Evolutionary conservation across 2,888 invertebrate species (phyloP).

Genomic region (Drosophila mettleri): DNA sequence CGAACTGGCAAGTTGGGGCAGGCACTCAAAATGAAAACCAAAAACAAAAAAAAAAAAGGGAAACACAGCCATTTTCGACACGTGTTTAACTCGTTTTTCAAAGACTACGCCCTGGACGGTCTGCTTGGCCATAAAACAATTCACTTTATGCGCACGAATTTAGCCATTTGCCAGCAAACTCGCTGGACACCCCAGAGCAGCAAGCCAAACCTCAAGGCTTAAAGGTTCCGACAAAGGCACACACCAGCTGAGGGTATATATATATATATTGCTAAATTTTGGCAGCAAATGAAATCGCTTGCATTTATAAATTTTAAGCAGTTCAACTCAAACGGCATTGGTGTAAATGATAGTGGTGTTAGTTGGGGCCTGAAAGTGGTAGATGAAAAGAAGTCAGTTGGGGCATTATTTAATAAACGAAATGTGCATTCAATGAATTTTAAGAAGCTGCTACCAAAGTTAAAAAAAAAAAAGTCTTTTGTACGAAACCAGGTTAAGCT

Average conservation of each 20-base stretch:
- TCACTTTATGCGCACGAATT: constrained; percentile 79
- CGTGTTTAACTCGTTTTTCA: constrained; percentile 81
- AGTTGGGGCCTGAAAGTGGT: no score
- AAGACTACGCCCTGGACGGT: constrained; percentile 42
- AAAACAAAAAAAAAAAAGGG: constrained; percentile 2
- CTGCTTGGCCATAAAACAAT: constrained; percentile 69
- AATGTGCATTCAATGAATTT: constrained; percentile 70
- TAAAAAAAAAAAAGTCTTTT: constrained; percentile 2
- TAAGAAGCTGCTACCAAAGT: constrained; percentile 29
- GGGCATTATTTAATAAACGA: constrained; percentile 63
- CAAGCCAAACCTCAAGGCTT: constrained; percentile 34
- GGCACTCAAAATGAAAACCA: background rate
- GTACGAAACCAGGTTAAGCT: background rate
- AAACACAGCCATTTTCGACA: constrained; percentile 71
- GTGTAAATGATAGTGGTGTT: constrained; percentile 22
- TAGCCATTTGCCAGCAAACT: constrained; percentile 73
- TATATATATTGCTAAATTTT: constrained; percentile 16
- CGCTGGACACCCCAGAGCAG: constrained; percentile 18
- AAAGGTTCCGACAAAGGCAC: constrained; percentile 8
- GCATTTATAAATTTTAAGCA: constrained; percentile 79
- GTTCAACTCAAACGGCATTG: constrained; percentile 34
- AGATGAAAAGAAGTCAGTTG: background rate
- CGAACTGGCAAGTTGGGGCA: background rate
- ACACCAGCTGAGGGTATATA: constrained; percentile 13
- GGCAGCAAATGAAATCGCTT: constrained; percentile 43